Conservation (phyloP, 1,140 invertebrate genomes). For the Chironomus tepperi region DNA sequence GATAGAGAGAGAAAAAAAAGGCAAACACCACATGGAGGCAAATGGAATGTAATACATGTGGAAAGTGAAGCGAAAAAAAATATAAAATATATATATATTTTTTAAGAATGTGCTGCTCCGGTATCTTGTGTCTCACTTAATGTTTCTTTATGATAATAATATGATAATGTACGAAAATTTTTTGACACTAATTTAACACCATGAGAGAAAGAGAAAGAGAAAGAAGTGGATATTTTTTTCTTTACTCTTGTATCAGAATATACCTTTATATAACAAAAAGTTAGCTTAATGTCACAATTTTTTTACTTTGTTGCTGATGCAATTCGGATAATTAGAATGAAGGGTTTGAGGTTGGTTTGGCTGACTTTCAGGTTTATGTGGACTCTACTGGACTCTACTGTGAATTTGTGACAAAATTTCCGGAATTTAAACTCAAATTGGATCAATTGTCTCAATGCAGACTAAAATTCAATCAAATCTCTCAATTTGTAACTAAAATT, state of each 20-base stretch:
- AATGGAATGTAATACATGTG: conserved; percentile 13
- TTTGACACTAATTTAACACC: conserved; percentile 20
- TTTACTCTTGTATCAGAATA: too few species aligned
- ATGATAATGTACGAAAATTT: conserved; percentile 17
- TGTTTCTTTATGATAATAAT: conserved; percentile 22
- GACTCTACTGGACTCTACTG: too few species aligned
- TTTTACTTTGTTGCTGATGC: background rate
- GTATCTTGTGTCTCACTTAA: conserved; percentile 20
- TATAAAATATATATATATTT: conserved; percentile 4
- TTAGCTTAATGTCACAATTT: conserved; percentile 13
- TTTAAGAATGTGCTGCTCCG: conserved; percentile 5
- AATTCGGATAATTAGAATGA: too few species aligned
- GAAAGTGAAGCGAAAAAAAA: background rate
- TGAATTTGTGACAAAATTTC: too few species aligned
- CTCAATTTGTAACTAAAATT: too few species aligned
- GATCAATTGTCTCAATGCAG: too few species aligned
- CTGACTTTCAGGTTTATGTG: too few species aligned
- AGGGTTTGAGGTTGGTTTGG: too few species aligned
- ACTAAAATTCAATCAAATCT: too few species aligned
- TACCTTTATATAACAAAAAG: background rate
- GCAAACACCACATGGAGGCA: background rate
- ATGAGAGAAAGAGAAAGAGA: background rate
- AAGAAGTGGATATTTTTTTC: background rate
- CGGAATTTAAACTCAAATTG: too few species aligned
- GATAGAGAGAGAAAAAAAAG: too few species aligned